A percentile compares a stretch with the other conserved stretches of the same genome.
phyloP scores from a whole-genome alignment of 2,797 vertebrate genomes.

The Allobates femoralis region DNA sequence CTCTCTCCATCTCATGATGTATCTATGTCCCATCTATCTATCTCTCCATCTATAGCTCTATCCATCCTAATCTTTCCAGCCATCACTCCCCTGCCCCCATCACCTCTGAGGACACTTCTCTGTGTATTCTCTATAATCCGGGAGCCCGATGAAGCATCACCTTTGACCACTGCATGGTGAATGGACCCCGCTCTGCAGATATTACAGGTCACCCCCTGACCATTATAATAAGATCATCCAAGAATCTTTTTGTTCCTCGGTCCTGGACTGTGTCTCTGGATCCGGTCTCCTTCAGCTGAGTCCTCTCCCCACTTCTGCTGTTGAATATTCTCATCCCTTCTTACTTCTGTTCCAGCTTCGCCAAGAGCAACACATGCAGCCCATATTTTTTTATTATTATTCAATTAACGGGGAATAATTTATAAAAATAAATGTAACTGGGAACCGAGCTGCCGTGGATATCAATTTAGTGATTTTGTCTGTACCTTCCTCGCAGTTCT shows the following conservation, averaged over 20 bases:
- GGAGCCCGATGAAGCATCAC: background rate
- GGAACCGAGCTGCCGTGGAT: background rate
- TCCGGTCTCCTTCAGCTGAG: background rate
- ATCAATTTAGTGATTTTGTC: background rate
- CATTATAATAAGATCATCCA: background rate
- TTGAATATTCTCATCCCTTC: background rate
- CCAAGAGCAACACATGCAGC: background rate
- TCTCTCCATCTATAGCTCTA: background rate
- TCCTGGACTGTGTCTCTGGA: background rate
- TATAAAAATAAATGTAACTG: background rate
- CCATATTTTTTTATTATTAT: background rate
- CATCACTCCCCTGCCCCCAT: background rate
- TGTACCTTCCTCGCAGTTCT: constrained; percentile 83
- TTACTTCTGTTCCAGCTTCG: background rate
- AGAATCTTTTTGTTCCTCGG: background rate
- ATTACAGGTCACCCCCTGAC: background rate
- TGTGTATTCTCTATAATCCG: background rate
- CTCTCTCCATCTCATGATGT: background rate
- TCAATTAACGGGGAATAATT: background rate
- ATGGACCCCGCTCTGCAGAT: background rate
- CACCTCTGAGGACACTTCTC: background rate
- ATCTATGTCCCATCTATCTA: background rate
- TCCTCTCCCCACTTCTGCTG: background rate
- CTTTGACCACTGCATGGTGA: background rate
- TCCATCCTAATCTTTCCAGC: background rate